Evolutionary conservation across 1,140 invertebrate species (phyloP), one percentile per base, ranked within the genome.

Genomic region (Brachionus plicatilis): DNA sequence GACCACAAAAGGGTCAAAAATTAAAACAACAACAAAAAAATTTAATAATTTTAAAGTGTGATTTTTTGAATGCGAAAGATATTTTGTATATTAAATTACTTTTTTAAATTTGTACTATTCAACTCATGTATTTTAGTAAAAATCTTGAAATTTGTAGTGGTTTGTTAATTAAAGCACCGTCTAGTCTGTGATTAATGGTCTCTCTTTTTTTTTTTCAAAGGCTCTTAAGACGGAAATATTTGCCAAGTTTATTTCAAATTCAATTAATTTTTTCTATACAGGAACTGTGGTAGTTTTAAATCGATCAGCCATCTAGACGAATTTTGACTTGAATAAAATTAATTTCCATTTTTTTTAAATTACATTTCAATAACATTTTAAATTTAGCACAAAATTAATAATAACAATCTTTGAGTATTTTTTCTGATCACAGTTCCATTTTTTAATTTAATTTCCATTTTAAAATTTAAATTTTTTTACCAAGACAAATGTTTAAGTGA

Each of bases 51-150:
- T 68, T 33, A 45, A 72, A 43, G 68, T 76, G 72, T 76, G 72
- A 76, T 50, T 76, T 76, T 76, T 29, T 45, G 20, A 47, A 76
- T 50, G 72, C 24, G 72, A 76, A 76, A 76, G 72, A 53, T 76
- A 76, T 76, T 76, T 76, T 6, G 24, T 50, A 47, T 76, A 76
- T 76, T 50, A 47, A 76, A 76, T 76, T 76, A 76, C 72, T 50
- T 50, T 11, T 37, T 29, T 1, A 27, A 24, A 37, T 50, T 37
- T 29, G 0, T 53, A 50, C 43, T 37, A 50, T 47, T 29, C 43
- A 50, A 50, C 11, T 76, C 17, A 27, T 76, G 72, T 50, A 20
- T 27, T 27, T 29, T 27, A 47, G 17, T 29, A 20, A 8, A 20
- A 45, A 68, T 37, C 33, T 37, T 37, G 33, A 37, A 68, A 33